Percentiles rank a stretch among this genome's conserved stretches.
These are phyloP conservation scores for Hesperophylax magnus DNA, from an alignment of 1,140 invertebrate genomes.

Conservation along the genomic window DNA sequence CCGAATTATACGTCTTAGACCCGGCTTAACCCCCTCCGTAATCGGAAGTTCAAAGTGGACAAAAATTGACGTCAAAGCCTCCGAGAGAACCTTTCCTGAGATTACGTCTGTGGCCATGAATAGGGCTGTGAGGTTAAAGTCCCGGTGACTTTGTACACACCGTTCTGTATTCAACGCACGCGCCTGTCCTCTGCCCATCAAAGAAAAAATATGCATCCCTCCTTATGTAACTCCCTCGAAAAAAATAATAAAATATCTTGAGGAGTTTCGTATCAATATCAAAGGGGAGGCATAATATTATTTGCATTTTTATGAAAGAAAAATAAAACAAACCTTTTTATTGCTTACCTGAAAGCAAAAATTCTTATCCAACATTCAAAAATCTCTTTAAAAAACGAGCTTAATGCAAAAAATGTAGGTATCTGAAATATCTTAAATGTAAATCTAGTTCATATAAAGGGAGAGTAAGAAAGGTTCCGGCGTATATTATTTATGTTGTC, in stretches of 20 bases:
- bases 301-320: constrained; percentile 34
- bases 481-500: no score
- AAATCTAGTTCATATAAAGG: no score
- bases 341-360: no score
- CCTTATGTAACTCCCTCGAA: constrained; percentile 17
- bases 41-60: constrained; percentile 56
- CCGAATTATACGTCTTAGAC: constrained; percentile 1
- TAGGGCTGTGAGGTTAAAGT: constrained; percentile 41
- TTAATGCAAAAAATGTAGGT: no score
- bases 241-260: constrained; percentile 31
- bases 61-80: constrained; percentile 52
- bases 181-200: constrained; percentile 42
- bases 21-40: constrained; percentile 43
- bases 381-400: no score
- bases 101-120: constrained; percentile 54
- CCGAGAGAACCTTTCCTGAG: constrained; percentile 47
- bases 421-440: no score
- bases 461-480: no score
- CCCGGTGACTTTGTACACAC: constrained; percentile 26
- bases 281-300: constrained; percentile 1
- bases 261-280: constrained; percentile 25
- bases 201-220: constrained; percentile 49
- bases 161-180: constrained; percentile 52
- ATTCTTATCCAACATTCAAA: no score
- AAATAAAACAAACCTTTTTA: no score